Conservation (phyloP, 2,113 vertebrate genomes). For the Triplophysa dalaica region DNA sequence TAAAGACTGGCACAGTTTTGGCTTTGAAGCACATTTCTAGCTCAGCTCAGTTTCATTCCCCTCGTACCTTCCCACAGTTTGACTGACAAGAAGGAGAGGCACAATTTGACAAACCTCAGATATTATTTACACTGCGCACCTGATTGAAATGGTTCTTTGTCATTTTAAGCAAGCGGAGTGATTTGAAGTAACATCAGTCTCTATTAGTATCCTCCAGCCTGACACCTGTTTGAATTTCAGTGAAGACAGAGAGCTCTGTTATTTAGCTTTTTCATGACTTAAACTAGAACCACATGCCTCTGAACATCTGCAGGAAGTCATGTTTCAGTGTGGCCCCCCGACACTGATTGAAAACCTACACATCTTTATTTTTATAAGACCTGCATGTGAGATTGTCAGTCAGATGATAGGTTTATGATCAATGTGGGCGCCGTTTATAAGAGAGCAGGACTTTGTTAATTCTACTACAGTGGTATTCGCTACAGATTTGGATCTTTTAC, state of each 20-base stretch:
- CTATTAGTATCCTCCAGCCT: slow-evolving; percentile 20
- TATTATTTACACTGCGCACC: neutral
- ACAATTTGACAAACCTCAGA: slow-evolving; percentile 13
- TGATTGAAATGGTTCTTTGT: slow-evolving; percentile 5
- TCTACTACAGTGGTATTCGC: slow-evolving; percentile 4
- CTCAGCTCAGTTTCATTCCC: neutral
- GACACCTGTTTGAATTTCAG: slow-evolving; percentile 22
- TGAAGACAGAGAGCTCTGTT: neutral
- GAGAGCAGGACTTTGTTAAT: slow-evolving; percentile 2
- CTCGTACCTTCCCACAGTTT: neutral
- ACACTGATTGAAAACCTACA: slow-evolving; percentile 11
- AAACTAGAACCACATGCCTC: slow-evolving; percentile 35
- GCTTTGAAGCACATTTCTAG: neutral
- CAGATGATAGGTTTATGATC: slow-evolving; percentile 36
- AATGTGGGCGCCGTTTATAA: neutral
- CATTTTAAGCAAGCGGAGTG: neutral
- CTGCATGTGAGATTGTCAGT: slow-evolving; percentile 20
- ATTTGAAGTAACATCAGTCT: slow-evolving; percentile 1
- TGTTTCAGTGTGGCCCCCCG: neutral
- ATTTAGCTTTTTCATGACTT: slow-evolving; percentile 8
- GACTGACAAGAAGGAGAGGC: neutral
- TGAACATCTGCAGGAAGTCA: slow-evolving; percentile 18
- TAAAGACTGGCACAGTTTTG: neutral
- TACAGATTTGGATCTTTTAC: neutral
- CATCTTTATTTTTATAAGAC: slow-evolving; percentile 8